Conservation (phyloP, 2,888 invertebrate genomes). For the Mystacides longicornis region DNA sequence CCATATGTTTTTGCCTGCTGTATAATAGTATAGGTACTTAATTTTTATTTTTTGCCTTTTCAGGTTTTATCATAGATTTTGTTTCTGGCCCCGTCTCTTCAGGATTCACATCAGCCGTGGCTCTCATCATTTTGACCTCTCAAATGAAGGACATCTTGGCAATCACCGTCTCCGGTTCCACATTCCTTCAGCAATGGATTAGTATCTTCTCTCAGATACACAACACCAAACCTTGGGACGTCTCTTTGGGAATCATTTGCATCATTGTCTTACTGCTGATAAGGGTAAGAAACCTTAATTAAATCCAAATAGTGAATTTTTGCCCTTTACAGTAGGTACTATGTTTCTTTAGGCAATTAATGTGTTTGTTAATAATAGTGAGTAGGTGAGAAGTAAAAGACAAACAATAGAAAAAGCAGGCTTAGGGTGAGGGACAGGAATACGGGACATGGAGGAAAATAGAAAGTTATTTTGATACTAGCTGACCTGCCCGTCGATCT, state of each 20-base stretch:
- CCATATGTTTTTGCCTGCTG: background rate
- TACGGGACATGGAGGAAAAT: too few relatives aligned
- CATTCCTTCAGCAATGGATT: slow-evolving; percentile 71
- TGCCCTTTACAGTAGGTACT: too few relatives aligned
- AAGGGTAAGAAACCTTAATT: slow-evolving; percentile 61
- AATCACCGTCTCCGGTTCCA: slow-evolving; percentile 61
- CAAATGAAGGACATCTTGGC: slow-evolving; percentile 80
- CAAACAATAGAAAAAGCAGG: too few relatives aligned
- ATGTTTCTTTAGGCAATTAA: too few relatives aligned
- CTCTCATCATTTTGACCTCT: slow-evolving; percentile 81
- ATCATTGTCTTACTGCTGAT: slow-evolving; percentile 68
- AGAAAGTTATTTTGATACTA: too few relatives aligned
- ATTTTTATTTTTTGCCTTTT: background rate
- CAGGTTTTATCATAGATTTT: slow-evolving; percentile 80
- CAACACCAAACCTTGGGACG: slow-evolving; percentile 61
- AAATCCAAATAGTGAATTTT: too few relatives aligned
- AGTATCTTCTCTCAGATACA: slow-evolving; percentile 62
- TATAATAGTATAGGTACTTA: background rate
- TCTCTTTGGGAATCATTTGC: slow-evolving; percentile 66
- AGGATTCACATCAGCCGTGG: slow-evolving; percentile 85
- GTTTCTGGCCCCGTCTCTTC: slow-evolving; percentile 85
- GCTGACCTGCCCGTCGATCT: too few relatives aligned
- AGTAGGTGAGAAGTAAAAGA: too few relatives aligned
- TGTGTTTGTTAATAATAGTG: too few relatives aligned
- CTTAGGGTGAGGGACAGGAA: too few relatives aligned